Evolutionary conservation across 2,113 vertebrate genomes (phyloP).

Genomic region (Anseranas semipalmata): DNA sequence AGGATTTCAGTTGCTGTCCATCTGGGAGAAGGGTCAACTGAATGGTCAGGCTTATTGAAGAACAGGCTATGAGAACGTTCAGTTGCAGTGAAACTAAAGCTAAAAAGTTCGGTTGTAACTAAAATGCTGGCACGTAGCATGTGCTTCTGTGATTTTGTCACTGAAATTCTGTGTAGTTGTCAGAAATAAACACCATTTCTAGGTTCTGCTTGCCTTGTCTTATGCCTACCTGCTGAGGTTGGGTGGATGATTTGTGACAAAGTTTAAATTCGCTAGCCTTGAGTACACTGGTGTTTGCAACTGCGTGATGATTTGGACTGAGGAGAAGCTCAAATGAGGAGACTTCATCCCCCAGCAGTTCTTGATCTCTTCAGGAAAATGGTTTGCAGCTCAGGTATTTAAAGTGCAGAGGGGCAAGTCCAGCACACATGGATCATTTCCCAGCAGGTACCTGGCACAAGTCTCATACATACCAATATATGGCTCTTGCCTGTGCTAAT

Average conservation of each 20-base stretch:
- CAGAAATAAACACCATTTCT: neutral
- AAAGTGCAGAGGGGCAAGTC: neutral
- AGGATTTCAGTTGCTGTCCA: neutral
- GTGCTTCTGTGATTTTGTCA: neutral
- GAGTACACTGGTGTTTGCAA: neutral
- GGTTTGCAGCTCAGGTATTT: neutral
- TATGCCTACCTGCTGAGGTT: neutral
- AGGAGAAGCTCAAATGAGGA: neutral
- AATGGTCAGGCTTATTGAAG: neutral
- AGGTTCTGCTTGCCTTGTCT: neutral
- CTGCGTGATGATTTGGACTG: neutral
- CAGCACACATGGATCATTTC: neutral
- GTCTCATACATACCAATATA: neutral
- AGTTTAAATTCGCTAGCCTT: neutral
- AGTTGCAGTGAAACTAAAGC: neutral
- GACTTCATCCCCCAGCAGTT: neutral
- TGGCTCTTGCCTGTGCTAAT: neutral
- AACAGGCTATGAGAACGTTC: neutral
- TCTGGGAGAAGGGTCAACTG: neutral
- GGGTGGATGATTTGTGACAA: neutral
- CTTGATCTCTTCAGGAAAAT: neutral
- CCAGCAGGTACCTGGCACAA: neutral
- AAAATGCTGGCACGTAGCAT: neutral
- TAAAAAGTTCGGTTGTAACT: neutral
- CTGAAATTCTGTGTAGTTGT: neutral